These are phyloP conservation scores for Aspidapion aeneum DNA, from an alignment of 2,888 invertebrate species.

Conservation along the genomic window DNA sequence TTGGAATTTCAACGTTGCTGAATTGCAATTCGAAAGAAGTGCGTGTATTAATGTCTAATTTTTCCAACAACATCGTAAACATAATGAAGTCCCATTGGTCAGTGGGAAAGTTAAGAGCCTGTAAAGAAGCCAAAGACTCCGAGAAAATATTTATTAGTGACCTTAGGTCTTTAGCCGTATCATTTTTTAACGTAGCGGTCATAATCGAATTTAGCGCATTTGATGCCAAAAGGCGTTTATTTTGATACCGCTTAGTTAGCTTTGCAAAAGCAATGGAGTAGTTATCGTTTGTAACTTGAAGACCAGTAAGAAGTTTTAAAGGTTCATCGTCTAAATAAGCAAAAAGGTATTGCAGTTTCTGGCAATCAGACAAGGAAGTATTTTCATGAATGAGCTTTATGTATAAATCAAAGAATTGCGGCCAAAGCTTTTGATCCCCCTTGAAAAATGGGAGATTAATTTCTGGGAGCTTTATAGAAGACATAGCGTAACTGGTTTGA, in stretches of 20 bases:
- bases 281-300: background rate
- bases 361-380: background rate
- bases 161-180: constrained; percentile 2
- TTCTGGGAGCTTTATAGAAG: no score
- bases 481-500: no score
- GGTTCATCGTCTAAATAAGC: constrained; percentile 5
- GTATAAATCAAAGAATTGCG: background rate
- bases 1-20: no score
- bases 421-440: no score
- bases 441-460: no score
- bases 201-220: constrained; percentile 4
- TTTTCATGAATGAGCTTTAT: background rate
- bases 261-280: constrained; percentile 1
- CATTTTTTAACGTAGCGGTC: constrained; percentile 5
- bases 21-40: constrained; percentile 7
- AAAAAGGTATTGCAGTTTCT: constrained; percentile 2
- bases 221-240: constrained; percentile 3
- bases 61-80: constrained; percentile 3
- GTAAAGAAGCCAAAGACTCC: constrained; percentile 5
- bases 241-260: no score
- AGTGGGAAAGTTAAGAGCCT: background rate
- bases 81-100: constrained; percentile 6
- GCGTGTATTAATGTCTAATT: constrained; percentile 2
- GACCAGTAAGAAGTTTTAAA: constrained; percentile 3
- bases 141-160: constrained; percentile 4